Percentiles rank a stretch among this genome's conserved stretches.
phyloP scores from a whole-genome alignment of 2,113 vertebrate genomes.

The Larimichthys crocea region DNA sequence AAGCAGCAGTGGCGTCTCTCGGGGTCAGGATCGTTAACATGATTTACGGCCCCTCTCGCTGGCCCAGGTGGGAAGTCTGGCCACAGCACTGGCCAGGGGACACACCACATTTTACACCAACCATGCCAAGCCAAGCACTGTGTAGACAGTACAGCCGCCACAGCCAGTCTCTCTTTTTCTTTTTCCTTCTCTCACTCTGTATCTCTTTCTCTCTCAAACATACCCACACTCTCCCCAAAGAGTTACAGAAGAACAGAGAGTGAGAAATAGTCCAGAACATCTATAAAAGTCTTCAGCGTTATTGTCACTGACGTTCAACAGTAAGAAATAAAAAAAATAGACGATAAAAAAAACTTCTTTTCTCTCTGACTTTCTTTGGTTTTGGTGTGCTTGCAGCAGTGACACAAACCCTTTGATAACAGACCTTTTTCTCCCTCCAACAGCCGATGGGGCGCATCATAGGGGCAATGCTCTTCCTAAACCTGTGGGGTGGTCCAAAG shows the following conservation, averaged over 20 bases:
- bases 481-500: constrained; percentile 61
- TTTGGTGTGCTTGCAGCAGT: constrained; percentile 28
- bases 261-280: constrained; percentile 35
- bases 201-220: constrained; percentile 38
- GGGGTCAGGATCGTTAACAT: constrained; percentile 65
- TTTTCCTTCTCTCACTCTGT: constrained; percentile 3
- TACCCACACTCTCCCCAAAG: constrained; percentile 20
- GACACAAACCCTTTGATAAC: constrained; percentile 62
- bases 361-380: constrained; percentile 30
- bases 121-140: constrained; percentile 60
- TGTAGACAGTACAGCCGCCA: constrained; percentile 37
- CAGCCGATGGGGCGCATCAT: constrained; percentile 68
- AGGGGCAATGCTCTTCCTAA: constrained; percentile 74
- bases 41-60: constrained; percentile 63
- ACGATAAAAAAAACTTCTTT: not conserved
- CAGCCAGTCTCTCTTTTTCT: constrained; percentile 19
- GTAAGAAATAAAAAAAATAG: not conserved
- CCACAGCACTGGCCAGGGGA: constrained; percentile 60
- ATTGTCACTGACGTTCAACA: constrained; percentile 1
- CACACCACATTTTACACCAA: constrained; percentile 68
- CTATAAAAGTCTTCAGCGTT: constrained; percentile 26
- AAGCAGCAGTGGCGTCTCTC: constrained; percentile 36
- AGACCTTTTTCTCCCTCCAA: constrained; percentile 71
- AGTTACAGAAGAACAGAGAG: constrained; percentile 18
- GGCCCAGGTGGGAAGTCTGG: constrained; percentile 60